Percentiles rank a stretch among this genome's conserved stretches.
Evolutionary conservation across 2,113 vertebrate species (phyloP).

Genomic region (Chitala chitala): DNA sequence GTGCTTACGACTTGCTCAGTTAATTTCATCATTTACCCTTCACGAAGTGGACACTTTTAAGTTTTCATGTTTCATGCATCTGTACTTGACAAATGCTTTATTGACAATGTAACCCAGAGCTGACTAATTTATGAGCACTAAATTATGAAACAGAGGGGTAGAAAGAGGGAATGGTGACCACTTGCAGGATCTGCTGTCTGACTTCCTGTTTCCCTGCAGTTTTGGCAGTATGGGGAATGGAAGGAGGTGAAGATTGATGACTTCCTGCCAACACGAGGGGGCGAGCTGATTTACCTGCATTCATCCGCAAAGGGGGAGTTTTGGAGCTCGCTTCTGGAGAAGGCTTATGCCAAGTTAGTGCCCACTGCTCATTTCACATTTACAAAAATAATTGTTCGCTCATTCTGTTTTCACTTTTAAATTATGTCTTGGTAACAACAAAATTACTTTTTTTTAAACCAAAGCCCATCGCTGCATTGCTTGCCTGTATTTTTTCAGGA

Average conservation of each 20-base stretch:
- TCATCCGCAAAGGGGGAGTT: constrained; percentile 54
- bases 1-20: too few relatives aligned
- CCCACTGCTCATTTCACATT: neutral
- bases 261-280: constrained; percentile 49
- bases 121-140: too few relatives aligned
- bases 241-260: constrained; percentile 59
- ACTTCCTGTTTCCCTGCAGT: constrained; percentile 38
- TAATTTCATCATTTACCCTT: too few relatives aligned
- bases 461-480: too few relatives aligned
- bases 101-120: neutral
- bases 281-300: constrained; percentile 51
- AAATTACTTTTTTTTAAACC: too few relatives aligned
- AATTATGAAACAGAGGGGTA: neutral
- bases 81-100: neutral
- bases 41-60: too few relatives aligned
- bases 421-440: too few relatives aligned
- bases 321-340: constrained; percentile 68
- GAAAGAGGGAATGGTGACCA: neutral
- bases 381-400: too few relatives aligned
- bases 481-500: too few relatives aligned
- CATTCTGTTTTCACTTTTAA: too few relatives aligned
- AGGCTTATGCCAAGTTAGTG: constrained; percentile 69
- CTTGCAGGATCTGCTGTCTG: neutral
- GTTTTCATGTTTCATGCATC: neutral
- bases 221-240: constrained; percentile 69